Evolutionary conservation across 2,113 vertebrate genomes (phyloP).

Genomic region (Tupaia tana): DNA sequence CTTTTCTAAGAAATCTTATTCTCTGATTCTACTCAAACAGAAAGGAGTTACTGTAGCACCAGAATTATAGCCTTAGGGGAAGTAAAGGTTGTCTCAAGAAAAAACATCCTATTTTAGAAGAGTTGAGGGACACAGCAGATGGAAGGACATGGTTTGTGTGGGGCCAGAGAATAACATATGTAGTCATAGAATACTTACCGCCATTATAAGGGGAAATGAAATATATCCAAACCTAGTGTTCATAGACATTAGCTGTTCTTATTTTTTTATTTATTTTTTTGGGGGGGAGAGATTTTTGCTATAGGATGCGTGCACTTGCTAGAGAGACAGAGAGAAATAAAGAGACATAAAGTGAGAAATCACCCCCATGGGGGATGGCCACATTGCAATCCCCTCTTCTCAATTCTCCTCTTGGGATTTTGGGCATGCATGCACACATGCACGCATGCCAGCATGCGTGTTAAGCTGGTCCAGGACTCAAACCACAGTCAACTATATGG

Average conservation of each 20-base stretch:
- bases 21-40: not conserved
- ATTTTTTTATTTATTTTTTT: not conserved
- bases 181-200: not conserved
- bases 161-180: not conserved
- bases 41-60: not conserved
- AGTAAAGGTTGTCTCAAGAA: constrained; percentile 4
- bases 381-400: too few relatives aligned
- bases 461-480: too few relatives aligned
- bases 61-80: not conserved
- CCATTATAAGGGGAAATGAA: not conserved
- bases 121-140: not conserved
- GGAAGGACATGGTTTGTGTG: not conserved
- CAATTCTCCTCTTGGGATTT: too few relatives aligned
- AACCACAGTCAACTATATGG: too few relatives aligned
- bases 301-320: too few relatives aligned
- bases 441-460: too few relatives aligned
- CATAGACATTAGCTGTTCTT: not conserved
- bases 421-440: too few relatives aligned
- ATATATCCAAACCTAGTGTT: constrained; percentile 6
- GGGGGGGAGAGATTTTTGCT: too few relatives aligned
- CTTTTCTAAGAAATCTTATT: constrained; percentile 40
- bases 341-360: too few relatives aligned
- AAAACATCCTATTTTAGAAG: not conserved
- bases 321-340: too few relatives aligned
- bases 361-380: too few relatives aligned